Evolutionary conservation across 2,113 vertebrate species (phyloP).

Genomic region (Rutilus rutilus): DNA sequence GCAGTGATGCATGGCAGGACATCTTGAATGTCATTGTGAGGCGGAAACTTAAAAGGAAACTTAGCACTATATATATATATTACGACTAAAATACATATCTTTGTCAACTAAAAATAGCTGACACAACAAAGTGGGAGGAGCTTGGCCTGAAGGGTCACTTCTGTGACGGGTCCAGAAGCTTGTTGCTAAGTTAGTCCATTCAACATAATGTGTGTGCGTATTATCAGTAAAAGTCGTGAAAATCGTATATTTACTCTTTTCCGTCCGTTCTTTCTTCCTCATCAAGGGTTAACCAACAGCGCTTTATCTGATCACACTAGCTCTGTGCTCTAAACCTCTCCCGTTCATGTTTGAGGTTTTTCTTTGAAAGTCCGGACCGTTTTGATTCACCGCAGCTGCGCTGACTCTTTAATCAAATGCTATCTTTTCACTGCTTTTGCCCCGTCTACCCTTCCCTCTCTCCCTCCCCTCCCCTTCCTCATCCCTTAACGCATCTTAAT

Average conservation of each 20-base stretch:
- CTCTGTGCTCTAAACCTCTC: conserved; percentile 6
- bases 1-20: conserved; percentile 47
- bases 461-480: conserved; percentile 64
- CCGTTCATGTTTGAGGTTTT: conserved; percentile 73
- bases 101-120: conserved; percentile 79
- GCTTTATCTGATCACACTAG: conserved; percentile 41
- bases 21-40: conserved; percentile 43
- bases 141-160: conserved; percentile 66
- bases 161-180: conserved; percentile 63
- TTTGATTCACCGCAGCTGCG: conserved; percentile 94
- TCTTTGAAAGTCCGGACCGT: conserved; percentile 84
- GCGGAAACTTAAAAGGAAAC: not conserved
- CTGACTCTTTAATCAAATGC: conserved; percentile 94
- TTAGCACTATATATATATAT: not conserved
- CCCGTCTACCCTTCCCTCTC: conserved; percentile 55
- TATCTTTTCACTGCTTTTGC: conserved; percentile 86
- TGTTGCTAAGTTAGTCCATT: not conserved
- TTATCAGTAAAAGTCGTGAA: not conserved
- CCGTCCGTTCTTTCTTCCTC: conserved; percentile 37
- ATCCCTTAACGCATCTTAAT: conserved; percentile 95
- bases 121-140: conserved; percentile 50
- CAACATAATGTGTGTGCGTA: not conserved
- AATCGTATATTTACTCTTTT: not conserved
- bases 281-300: conserved; percentile 77
- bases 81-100: not conserved